Evolutionary conservation across 92 coral and sea anemone species (phyloP).

Genomic region (Heteractis magnifica): DNA sequence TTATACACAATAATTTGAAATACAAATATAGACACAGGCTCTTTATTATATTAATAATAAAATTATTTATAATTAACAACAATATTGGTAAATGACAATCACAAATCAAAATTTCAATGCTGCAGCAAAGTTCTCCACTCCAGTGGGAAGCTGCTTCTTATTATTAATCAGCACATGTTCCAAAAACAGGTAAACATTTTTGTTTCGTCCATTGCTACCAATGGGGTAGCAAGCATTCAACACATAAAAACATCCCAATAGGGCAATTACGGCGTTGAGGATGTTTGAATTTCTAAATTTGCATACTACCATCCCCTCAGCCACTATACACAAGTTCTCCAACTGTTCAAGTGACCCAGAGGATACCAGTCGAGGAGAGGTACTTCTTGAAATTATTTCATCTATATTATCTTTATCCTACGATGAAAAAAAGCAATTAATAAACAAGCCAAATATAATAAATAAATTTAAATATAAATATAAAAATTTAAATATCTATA

Average conservation of each 20-base stretch:
- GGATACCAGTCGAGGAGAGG: background rate
- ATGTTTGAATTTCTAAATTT: background rate
- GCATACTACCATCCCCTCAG: background rate
- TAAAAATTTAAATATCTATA: background rate
- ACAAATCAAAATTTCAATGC: background rate
- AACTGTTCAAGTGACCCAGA: background rate
- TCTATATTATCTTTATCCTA: background rate
- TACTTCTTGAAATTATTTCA: background rate
- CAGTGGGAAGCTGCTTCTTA: constrained; percentile 5
- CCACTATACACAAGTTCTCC: background rate
- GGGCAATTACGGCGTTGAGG: background rate
- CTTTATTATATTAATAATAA: constrained; percentile 9
- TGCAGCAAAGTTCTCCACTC: constrained; percentile 2
- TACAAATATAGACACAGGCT: background rate
- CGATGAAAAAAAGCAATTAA: background rate
- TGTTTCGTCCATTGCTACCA: constrained; percentile 4
- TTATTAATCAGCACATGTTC: background rate
- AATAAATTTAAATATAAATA: background rate
- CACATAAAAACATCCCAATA: background rate
- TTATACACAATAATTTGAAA: constrained; percentile 9
- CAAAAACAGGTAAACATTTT: background rate
- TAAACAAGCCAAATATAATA: background rate
- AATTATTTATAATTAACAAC: background rate
- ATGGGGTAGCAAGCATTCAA: background rate
- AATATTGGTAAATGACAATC: background rate